These are phyloP conservation scores for Brachypteracias leptosomus DNA, from an alignment of 2,113 vertebrate genomes.

Conservation along the genomic window DNA sequence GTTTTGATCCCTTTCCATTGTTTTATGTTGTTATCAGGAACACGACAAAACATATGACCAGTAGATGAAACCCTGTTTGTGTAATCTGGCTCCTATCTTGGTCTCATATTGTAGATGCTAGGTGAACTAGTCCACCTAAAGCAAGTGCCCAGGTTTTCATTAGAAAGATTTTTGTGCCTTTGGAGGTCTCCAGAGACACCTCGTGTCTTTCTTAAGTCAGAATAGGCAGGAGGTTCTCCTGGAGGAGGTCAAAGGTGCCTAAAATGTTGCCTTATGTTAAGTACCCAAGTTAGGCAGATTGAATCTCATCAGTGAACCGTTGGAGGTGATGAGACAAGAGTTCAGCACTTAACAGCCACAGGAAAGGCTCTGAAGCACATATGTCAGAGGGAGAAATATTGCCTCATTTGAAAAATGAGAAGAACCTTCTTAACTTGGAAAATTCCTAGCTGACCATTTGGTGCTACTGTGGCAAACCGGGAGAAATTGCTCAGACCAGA, in stretches of 20 bases:
- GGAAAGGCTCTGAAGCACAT: not conserved
- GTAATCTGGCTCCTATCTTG: not conserved
- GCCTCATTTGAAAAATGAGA: not conserved
- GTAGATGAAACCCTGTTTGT: not conserved
- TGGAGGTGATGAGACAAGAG: not conserved
- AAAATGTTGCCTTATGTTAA: not conserved
- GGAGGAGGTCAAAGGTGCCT: not conserved
- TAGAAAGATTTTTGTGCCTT: not conserved
- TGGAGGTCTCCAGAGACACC: not conserved
- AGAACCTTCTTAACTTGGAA: not conserved
- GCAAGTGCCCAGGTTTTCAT: not conserved
- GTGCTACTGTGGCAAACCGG: not conserved
- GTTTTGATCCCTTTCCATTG: not conserved
- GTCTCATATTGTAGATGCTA: not conserved
- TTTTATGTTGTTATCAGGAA: not conserved
- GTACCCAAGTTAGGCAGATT: not conserved
- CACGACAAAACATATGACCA: not conserved
- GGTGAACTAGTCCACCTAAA: not conserved
- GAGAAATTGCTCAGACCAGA: not conserved
- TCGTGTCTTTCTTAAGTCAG: not conserved
- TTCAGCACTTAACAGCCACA: not conserved
- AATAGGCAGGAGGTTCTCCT: not conserved
- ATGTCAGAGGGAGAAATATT: not conserved
- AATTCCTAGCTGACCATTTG: not conserved
- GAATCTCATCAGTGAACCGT: not conserved